phyloP scores from a whole-genome alignment of 35 echinoderm and acorn worm species.

The Anneissia japonica region DNA sequence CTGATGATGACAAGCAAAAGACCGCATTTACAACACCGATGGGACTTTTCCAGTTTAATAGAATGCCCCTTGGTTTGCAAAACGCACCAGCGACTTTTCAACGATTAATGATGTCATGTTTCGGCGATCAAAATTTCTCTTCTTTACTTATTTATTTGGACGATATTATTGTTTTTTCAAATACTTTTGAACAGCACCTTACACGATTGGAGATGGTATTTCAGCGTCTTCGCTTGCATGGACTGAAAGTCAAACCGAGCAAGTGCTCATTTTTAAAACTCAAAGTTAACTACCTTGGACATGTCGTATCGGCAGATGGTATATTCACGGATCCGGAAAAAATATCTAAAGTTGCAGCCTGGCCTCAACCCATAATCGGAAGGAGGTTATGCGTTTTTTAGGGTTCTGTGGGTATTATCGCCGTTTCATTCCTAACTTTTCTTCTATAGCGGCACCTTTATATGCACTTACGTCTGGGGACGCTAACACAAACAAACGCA shows the following conservation, averaged over 20 bases:
- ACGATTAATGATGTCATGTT: conserved; percentile 7
- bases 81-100: conserved; percentile 32
- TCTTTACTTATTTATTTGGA: conserved; percentile 27
- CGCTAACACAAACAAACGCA: not conserved
- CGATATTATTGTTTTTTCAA: conserved; percentile 24
- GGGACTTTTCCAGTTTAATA: conserved; percentile 28
- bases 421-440: conserved; percentile 12
- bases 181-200: conserved; percentile 22
- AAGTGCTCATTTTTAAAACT: conserved; percentile 39
- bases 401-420: conserved; percentile 25
- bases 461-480: not conserved
- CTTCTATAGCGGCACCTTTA: conserved; percentile 8
- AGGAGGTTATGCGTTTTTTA: conserved; percentile 17
- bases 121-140: conserved; percentile 24
- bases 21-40: conserved; percentile 10
- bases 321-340: conserved; percentile 32
- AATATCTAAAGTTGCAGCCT: not conserved
- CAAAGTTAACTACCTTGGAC: conserved; percentile 43
- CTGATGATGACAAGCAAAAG: not conserved
- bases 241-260: conserved; percentile 30
- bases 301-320: conserved; percentile 30
- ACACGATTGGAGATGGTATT: conserved; percentile 16
- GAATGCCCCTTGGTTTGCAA: conserved; percentile 52
- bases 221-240: conserved; percentile 5
- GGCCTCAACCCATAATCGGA: conserved; percentile 18